A percentile compares a stretch with the other conserved stretches of the same genome.
These are phyloP conservation scores for Chrysopa pallens DNA, from an alignment of 1,140 invertebrate genomes.

Conservation along the genomic window DNA sequence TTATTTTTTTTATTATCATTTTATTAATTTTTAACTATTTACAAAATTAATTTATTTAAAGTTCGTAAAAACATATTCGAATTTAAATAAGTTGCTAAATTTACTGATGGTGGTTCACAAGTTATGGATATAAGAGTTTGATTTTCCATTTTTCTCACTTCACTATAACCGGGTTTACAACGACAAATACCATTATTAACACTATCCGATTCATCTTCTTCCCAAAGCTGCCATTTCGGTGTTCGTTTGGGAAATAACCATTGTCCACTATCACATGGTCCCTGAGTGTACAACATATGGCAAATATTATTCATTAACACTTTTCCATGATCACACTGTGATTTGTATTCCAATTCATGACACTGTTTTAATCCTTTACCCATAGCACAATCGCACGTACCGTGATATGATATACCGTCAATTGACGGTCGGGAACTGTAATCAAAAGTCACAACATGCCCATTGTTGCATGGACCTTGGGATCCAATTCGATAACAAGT, in stretches of 20 bases:
- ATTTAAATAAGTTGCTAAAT: conserved; percentile 34
- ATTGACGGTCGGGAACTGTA: conserved; percentile 51
- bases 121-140: conserved; percentile 8
- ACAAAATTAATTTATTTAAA: too few relatives aligned
- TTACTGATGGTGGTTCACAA: conserved; percentile 28
- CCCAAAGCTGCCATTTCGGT: conserved; percentile 15
- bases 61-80: conserved; percentile 10
- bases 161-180: conserved; percentile 49
- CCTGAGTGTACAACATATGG: conserved; percentile 50
- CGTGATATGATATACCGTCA: conserved; percentile 65
- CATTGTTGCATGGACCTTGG: conserved; percentile 45
- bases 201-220: conserved; percentile 14
- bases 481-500: conserved; percentile 57
- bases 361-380: conserved; percentile 11
- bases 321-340: conserved; percentile 30
- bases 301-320: conserved; percentile 41
- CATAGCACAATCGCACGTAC: conserved; percentile 47
- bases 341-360: conserved; percentile 8
- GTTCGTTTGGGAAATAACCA: conserved; percentile 42
- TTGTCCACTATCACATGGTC: conserved; percentile 49
- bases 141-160: conserved; percentile 13
- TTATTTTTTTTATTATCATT: too few relatives aligned
- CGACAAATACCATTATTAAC: conserved; percentile 36
- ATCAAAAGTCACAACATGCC: conserved; percentile 58
- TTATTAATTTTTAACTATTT: too few relatives aligned